Evolutionary conservation across 2,888 invertebrate species (phyloP).

Genomic region (Eupithecia abbreviata): DNA sequence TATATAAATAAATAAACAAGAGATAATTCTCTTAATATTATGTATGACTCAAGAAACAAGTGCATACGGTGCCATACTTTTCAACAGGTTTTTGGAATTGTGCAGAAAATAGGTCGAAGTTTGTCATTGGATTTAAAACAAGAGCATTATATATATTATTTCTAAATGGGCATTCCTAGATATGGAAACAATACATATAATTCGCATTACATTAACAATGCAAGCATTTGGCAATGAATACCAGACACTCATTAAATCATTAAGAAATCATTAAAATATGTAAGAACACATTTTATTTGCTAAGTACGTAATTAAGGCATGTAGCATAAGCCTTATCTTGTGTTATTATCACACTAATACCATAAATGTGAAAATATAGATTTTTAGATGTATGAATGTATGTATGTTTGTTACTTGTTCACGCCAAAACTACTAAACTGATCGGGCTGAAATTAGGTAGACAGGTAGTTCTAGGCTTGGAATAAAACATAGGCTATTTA

Average conservation of each 20-base stretch:
- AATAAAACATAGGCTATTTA: no score
- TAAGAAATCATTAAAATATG: not conserved
- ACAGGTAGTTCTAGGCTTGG: no score
- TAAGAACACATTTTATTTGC: not conserved
- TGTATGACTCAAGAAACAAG: not conserved
- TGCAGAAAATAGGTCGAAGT: not conserved
- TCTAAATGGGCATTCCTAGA: slow-evolving; percentile 1
- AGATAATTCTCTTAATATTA: not conserved
- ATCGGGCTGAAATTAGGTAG: no score
- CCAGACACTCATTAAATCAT: slow-evolving; percentile 4
- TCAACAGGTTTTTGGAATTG: not conserved
- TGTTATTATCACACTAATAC: not conserved
- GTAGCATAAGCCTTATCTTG: not conserved
- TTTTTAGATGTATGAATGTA: no score
- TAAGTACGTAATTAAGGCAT: not conserved
- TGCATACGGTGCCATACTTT: not conserved
- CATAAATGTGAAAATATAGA: no score
- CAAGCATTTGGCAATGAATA: slow-evolving; percentile 1
- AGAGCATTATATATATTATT: not conserved
- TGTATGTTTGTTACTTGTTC: no score
- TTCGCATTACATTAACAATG: slow-evolving; percentile 1
- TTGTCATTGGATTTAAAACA: not conserved
- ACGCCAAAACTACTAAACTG: no score
- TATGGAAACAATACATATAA: slow-evolving; percentile 9
- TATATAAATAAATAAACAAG: not conserved